A percentile compares a stretch with the other conserved stretches of the same genome.
These are phyloP conservation scores for Agonopterix subpropinquella DNA, from an alignment of 2,888 invertebrate genomes.

Conservation along the genomic window DNA sequence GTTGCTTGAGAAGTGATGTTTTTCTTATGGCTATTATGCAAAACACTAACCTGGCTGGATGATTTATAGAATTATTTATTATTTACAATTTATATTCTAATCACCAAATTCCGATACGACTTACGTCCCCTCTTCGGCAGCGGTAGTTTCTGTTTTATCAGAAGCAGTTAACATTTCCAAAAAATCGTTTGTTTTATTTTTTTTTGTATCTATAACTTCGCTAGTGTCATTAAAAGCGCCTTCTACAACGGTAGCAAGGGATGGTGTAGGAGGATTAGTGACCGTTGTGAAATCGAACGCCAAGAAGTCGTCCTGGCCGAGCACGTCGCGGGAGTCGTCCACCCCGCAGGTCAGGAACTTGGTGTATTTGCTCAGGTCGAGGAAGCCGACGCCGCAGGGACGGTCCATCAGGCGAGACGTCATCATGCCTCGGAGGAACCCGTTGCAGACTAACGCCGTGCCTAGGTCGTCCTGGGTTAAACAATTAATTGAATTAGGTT, in stretches of 20 bases:
- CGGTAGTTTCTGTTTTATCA: too few relatives aligned
- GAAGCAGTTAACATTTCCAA: too few relatives aligned
- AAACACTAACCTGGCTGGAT: too few relatives aligned
- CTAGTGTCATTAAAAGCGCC: too few relatives aligned
- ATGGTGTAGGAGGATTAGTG: neutral
- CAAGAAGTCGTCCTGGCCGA: slow-evolving; percentile 34
- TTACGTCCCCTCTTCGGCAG: too few relatives aligned
- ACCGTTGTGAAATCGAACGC: slow-evolving; percentile 26
- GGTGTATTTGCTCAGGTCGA: slow-evolving; percentile 39
- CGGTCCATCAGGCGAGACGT: slow-evolving; percentile 53
- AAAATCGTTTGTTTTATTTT: too few relatives aligned
- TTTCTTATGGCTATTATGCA: too few relatives aligned
- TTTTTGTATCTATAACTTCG: too few relatives aligned
- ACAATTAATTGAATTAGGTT: neutral
- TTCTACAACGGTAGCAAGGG: neutral
- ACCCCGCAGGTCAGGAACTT: slow-evolving; percentile 64
- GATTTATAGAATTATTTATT: too few relatives aligned
- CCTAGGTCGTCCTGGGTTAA: slow-evolving; percentile 54
- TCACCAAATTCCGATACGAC: too few relatives aligned
- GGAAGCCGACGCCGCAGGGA: slow-evolving; percentile 57
- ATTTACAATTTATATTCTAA: too few relatives aligned
- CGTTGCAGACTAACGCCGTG: slow-evolving; percentile 46
- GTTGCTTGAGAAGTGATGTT: too few relatives aligned
- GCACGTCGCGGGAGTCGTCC: slow-evolving; percentile 56
- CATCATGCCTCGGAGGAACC: slow-evolving; percentile 54